A percentile compares a stretch with the other conserved stretches of the same genome.
Conservation (phyloP, 2,113 vertebrate genomes). For the Syngnathus floridae region DNA sequence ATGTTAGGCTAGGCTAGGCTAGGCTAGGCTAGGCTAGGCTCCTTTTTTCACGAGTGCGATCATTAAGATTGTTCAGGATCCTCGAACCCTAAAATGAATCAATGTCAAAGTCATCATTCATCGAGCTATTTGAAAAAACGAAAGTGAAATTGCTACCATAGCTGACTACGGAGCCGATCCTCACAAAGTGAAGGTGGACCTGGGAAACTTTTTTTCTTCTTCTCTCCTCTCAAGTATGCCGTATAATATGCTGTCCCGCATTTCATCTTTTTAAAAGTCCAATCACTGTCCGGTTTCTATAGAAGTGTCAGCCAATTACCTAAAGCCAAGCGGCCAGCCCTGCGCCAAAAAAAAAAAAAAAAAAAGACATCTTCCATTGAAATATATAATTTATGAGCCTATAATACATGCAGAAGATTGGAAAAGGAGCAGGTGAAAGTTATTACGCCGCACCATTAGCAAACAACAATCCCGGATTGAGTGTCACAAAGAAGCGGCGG, state of each 20-base stretch:
- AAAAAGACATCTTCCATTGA: background rate
- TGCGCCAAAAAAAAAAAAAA: background rate
- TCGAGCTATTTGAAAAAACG: too few species aligned
- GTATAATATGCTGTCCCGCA: background rate
- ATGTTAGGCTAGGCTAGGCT: background rate
- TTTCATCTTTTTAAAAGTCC: background rate
- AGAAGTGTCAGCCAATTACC: background rate
- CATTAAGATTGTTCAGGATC: background rate
- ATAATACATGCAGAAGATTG: background rate
- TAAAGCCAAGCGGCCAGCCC: background rate
- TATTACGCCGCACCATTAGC: slow-evolving; percentile 23
- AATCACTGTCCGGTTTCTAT: background rate
- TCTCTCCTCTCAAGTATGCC: background rate
- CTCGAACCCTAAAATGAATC: background rate
- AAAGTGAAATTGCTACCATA: background rate
- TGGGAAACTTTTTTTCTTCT: background rate
- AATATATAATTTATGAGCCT: background rate
- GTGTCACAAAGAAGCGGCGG: slow-evolving; percentile 26
- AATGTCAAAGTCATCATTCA: too few species aligned
- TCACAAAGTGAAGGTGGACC: background rate
- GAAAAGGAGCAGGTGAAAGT: slow-evolving; percentile 5
- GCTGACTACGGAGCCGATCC: background rate
- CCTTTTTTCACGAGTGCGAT: background rate
- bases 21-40: background rate
- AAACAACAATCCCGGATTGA: slow-evolving; percentile 18